These are phyloP conservation scores for Camponotus floridanus DNA, from an alignment of 1,140 invertebrate species.

Conservation along the genomic window DNA sequence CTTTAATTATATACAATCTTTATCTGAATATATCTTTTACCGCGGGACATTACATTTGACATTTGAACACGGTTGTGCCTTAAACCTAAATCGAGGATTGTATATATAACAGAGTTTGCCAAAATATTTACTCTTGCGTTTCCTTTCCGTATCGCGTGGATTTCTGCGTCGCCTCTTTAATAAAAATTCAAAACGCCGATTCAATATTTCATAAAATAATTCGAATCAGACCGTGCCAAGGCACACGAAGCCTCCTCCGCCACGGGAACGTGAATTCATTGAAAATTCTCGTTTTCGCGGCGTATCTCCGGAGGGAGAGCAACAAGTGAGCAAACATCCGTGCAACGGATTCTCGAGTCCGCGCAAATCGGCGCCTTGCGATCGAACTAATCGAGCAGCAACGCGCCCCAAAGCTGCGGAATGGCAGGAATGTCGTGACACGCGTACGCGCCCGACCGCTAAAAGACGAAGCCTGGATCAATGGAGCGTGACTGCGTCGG, in stretches of 20 bases:
- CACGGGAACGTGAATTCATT: constrained; percentile 17
- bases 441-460: constrained; percentile 41
- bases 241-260: no score
- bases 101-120: background rate
- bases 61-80: background rate
- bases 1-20: constrained; percentile 7
- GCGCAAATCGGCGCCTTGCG: constrained; percentile 34
- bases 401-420: constrained; percentile 34
- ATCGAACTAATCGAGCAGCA: constrained; percentile 53
- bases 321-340: constrained; percentile 61
- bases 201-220: constrained; percentile 41
- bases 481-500: constrained; percentile 69
- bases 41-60: constrained; percentile 3
- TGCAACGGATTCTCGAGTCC: constrained; percentile 41
- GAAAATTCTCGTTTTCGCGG: constrained; percentile 39
- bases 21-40: background rate
- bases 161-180: background rate
- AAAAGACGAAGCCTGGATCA: constrained; percentile 53
- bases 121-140: background rate
- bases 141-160: background rate
- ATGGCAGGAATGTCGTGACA: constrained; percentile 67
- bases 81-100: background rate
- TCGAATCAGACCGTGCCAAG: background rate
- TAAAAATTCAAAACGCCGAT: constrained; percentile 15
- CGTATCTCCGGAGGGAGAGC: constrained; percentile 28